A percentile compares a stretch with the other conserved stretches of the same genome.
phyloP scores from a whole-genome alignment of 2,113 vertebrate species.

The Sus scrofa region T2T-Sscrofa CM000819.6:119808001-119808500 shows the following conservation, averaged over 20 bases:
- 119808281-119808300: not conserved
- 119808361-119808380: not conserved
- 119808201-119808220: not conserved
- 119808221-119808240: not conserved
- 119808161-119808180: not conserved
- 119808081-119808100: not conserved
- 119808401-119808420: not conserved
- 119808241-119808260: not conserved
- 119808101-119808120: not conserved
- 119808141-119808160: not conserved
- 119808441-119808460: not conserved
- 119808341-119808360: not conserved
- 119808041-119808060: not conserved
- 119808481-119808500: not conserved
- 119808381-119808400: not conserved
- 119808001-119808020: slow-evolving; percentile 32
- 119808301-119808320: not conserved
- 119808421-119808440: not conserved
- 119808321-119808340: not conserved
- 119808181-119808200: slow-evolving; percentile 16
- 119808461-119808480: not conserved
- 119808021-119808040: not conserved
- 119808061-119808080: slow-evolving; percentile 1
- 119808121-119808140: not conserved
- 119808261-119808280: not conserved